Conservation (phyloP, 2,113 vertebrate species). For the Urocolius indicus region DNA sequence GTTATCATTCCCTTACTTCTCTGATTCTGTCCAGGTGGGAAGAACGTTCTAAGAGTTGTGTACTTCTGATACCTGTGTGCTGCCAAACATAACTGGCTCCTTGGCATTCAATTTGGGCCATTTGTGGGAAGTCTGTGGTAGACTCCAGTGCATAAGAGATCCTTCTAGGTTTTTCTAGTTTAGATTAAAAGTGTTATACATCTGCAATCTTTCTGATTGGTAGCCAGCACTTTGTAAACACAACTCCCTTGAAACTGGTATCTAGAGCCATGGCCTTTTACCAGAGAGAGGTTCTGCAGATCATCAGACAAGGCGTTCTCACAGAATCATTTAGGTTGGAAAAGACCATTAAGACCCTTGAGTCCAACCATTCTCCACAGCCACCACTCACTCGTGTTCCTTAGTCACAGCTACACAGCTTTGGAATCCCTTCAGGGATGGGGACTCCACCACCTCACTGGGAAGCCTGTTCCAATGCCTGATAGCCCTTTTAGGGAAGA, state of each 20-base stretch:
- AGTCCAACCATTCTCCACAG: too few relatives aligned
- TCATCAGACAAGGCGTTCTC: rapidly evolving
- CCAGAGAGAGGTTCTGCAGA: not conserved
- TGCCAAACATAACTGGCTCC: not conserved
- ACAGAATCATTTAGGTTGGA: too few relatives aligned
- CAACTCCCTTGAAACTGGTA: not conserved
- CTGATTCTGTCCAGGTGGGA: not conserved
- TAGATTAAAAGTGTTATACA: not conserved
- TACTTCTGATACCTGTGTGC: not conserved
- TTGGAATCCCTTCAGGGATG: too few relatives aligned
- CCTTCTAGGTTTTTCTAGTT: not conserved
- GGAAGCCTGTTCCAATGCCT: too few relatives aligned
- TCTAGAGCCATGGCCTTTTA: not conserved
- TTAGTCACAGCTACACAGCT: too few relatives aligned
- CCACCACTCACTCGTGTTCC: too few relatives aligned
- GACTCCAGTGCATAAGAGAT: not conserved
- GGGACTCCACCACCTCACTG: too few relatives aligned
- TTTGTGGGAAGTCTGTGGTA: not conserved
- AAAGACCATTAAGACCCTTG: too few relatives aligned
- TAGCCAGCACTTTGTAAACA: not conserved
- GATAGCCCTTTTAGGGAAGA: too few relatives aligned
- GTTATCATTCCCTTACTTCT: not conserved
- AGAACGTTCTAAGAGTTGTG: not conserved
- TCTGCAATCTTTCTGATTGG: not conserved
- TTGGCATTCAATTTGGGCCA: not conserved